These are phyloP conservation scores for Drosophila quinaria DNA, from an alignment of 2,888 invertebrate species.

Conservation along the genomic window DNA sequence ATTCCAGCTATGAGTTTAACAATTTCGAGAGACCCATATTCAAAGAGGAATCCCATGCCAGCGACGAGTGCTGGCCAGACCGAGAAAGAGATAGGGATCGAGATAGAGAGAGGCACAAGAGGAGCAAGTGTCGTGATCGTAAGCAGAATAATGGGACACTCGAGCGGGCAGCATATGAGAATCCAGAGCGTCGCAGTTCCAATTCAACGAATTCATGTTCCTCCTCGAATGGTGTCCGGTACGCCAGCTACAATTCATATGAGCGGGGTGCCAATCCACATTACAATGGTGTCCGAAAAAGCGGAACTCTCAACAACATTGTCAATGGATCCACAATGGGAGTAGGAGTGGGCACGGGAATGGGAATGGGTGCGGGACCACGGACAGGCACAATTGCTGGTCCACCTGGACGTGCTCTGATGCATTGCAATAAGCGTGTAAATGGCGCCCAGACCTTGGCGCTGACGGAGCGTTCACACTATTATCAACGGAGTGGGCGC, in stretches of 20 bases:
- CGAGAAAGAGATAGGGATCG: slow-evolving; percentile 23
- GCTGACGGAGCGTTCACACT: slow-evolving; percentile 52
- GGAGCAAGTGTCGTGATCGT: slow-evolving; percentile 47
- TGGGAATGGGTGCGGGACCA: not conserved
- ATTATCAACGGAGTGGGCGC: slow-evolving; percentile 39
- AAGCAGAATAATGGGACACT: slow-evolving; percentile 53
- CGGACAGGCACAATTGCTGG: slow-evolving; percentile 4
- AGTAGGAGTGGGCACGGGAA: slow-evolving; percentile 1
- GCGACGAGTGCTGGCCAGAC: slow-evolving; percentile 67
- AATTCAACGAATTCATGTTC: slow-evolving; percentile 84
- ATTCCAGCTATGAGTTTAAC: slow-evolving; percentile 86
- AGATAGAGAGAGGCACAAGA: slow-evolving; percentile 24
- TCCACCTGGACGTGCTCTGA: slow-evolving; percentile 12
- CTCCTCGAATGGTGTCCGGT: slow-evolving; percentile 74
- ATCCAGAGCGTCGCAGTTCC: slow-evolving; percentile 83
- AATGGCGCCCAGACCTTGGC: slow-evolving; percentile 59
- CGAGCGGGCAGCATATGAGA: slow-evolving; percentile 79
- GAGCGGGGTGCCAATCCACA: slow-evolving; percentile 69
- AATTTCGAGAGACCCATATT: slow-evolving; percentile 88
- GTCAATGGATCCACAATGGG: slow-evolving; percentile 46
- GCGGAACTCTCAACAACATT: slow-evolving; percentile 84
- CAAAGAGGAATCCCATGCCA: slow-evolving; percentile 50
- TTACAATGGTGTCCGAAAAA: slow-evolving; percentile 83
- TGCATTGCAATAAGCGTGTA: slow-evolving; percentile 29
- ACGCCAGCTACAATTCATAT: slow-evolving; percentile 83